These are phyloP conservation scores for Apodemia hepburni DNA, from an alignment of 2,888 invertebrate genomes.

Conservation along the genomic window DNA sequence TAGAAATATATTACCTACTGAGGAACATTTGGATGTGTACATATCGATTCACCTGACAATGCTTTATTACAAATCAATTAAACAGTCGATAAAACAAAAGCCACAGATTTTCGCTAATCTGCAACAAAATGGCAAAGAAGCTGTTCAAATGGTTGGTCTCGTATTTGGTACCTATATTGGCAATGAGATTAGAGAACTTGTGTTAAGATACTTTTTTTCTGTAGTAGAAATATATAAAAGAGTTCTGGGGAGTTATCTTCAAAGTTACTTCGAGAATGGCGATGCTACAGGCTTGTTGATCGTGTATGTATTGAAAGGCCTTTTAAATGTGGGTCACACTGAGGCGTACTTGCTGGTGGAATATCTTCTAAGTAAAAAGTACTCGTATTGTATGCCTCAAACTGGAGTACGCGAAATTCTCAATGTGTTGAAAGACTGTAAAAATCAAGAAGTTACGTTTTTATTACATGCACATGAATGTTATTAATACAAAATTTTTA, in stretches of 20 bases:
- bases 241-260: constrained; percentile 36
- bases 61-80: constrained; percentile 48
- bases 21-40: constrained; percentile 42
- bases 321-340: constrained; percentile 26
- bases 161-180: constrained; percentile 45
- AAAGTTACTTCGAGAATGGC: constrained; percentile 27
- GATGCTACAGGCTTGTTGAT: constrained; percentile 26
- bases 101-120: constrained; percentile 41
- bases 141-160: constrained; percentile 42
- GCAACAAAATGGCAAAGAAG: constrained; percentile 36
- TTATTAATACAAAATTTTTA: neutral
- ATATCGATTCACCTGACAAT: constrained; percentile 46
- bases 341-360: constrained; percentile 34
- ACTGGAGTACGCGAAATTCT: constrained; percentile 26
- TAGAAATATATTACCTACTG: constrained; percentile 41
- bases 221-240: constrained; percentile 41
- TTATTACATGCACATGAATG: constrained; percentile 29
- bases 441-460: constrained; percentile 31
- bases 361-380: constrained; percentile 25
- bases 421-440: constrained; percentile 27
- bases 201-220: constrained; percentile 43
- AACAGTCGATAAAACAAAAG: constrained; percentile 39
- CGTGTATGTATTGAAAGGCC: constrained; percentile 30
- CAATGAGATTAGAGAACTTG: constrained; percentile 41
- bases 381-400: constrained; percentile 8